A percentile compares a stretch with the other conserved stretches of the same genome.
Evolutionary conservation across 53 echinoderm and acorn worm species (phyloP).

Genomic region (Mesocentrotus franciscanus): DNA sequence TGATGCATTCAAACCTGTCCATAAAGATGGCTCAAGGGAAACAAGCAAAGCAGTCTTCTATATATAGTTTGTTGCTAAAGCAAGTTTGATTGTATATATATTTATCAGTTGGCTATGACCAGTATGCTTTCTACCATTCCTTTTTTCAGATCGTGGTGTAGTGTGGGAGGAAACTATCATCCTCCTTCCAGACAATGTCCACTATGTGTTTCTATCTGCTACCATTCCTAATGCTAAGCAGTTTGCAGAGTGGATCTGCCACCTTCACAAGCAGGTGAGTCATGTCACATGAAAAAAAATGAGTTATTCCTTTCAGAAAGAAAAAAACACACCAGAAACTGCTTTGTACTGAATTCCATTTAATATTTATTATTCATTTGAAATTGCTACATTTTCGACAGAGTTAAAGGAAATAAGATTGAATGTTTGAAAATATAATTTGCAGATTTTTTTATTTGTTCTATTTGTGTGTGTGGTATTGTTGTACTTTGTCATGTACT

Average conservation of each 20-base stretch:
- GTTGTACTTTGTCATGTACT: too few species aligned
- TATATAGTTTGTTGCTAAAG: too few species aligned
- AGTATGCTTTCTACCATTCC: neutral
- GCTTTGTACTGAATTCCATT: neutral
- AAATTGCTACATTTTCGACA: neutral
- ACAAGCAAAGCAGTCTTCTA: too few species aligned
- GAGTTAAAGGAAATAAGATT: neutral
- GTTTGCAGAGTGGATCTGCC: conserved; percentile 99
- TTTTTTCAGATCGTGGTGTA: conserved; percentile 86
- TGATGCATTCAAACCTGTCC: too few species aligned
- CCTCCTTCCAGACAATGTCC: conserved; percentile 93
- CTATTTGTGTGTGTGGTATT: too few species aligned
- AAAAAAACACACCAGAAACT: neutral
- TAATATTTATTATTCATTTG: neutral
- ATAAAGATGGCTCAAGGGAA: too few species aligned
- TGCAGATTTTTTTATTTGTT: too few species aligned
- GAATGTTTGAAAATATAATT: too few species aligned
- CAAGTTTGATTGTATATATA: too few species aligned
- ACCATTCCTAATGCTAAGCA: conserved; percentile 98
- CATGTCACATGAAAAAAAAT: too few species aligned
- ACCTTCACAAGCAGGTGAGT: conserved; percentile 95
- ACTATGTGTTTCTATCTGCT: conserved; percentile 96
- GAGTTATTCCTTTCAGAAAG: too few species aligned
- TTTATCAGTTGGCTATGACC: too few species aligned
- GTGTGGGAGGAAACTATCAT: conserved; percentile 99